Evolutionary conservation across 2,113 vertebrate species (phyloP), one percentile per base, ranked within the genome.

Genomic region (Eulemur rufifrons): DNA sequence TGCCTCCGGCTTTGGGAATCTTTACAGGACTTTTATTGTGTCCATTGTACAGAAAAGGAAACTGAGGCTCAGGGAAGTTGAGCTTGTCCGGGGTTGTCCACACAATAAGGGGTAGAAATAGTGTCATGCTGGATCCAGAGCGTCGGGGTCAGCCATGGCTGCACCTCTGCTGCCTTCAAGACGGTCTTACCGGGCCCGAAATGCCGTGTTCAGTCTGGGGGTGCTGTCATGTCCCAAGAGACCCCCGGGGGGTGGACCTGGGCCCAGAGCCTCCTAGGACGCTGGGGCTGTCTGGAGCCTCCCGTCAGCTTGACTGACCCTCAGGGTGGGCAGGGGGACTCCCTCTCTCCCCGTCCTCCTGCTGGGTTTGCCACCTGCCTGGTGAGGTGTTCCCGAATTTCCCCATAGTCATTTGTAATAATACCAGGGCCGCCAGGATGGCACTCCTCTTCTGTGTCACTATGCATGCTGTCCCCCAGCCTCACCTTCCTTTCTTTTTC

Each of bases 151-250:
- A 52, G 42, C 39, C 27, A 27, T 34, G 39, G n/a, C 39, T 21
- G 21, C 20, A 12, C 29, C 15, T 17, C 14, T 27, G 20, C 25
- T 42, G 42, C 39, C 64, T 68, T n/a, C 0, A 25, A 52, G 56
- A 42, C 18, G 29, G 11, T 6, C 23, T 54, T 4, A 0, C 32
- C 0, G 59, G 54, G 52, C 34, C 50, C 0, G 0, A 0, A 11
- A 11, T 20, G 13, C 37, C 20, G 9, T 7, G 4, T 21, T 27
- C 61, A 32, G 8, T 25, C 29, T 27, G 4, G 21, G 39, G 20
- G 29, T 45, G 27, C 47, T 66, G 20, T 82, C n/a, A 9, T n/a
- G 32, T 42, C 29, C 29, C 25, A 14, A 37, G 29, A 37, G 23
- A 63, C 68, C 37, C 32, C 18, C 7, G 25, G 45, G 11, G 23